Evolutionary conservation across 2,888 invertebrate species (phyloP).

Genomic region (Drosophila pegasa): DNA sequence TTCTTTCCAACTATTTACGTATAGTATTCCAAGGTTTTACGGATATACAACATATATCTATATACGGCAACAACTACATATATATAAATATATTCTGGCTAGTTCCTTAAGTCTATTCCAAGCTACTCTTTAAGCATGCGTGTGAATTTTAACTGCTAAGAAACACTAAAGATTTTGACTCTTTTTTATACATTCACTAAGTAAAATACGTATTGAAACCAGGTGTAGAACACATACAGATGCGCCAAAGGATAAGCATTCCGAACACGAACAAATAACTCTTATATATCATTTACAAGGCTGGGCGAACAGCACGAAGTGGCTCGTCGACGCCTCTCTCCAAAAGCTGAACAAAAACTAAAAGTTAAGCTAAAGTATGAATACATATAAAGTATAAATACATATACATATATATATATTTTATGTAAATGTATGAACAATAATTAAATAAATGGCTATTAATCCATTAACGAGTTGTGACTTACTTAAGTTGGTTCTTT

Average conservation of each 20-base stretch:
- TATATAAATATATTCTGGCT: conserved; percentile 12
- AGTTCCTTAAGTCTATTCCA: conserved; percentile 35
- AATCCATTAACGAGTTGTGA: neutral
- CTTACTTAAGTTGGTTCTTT: neutral
- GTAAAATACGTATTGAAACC: conserved; percentile 21
- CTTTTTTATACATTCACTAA: conserved; percentile 24
- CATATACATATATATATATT: conserved; percentile 13
- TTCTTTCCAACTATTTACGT: conserved; percentile 47
- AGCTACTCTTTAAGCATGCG: conserved; percentile 26
- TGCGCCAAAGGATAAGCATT: conserved; percentile 44
- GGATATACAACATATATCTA: conserved; percentile 15
- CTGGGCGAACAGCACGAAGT: conserved; percentile 24
- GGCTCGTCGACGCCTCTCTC: conserved; percentile 29
- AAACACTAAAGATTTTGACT: conserved; percentile 20
- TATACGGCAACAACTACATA: conserved; percentile 28
- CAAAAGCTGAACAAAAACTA: conserved; percentile 35
- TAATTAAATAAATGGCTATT: conserved; percentile 7
- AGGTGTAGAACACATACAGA: conserved; percentile 23
- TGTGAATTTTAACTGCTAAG: conserved; percentile 49
- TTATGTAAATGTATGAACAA: conserved; percentile 17
- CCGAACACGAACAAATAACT: conserved; percentile 23
- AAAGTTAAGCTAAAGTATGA: conserved; percentile 7
- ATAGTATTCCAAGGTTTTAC: conserved; percentile 59
- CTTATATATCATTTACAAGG: conserved; percentile 56
- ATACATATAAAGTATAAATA: neutral